Base-by-base conservation (phyloP, 2,888 invertebrate species). In the Cataglyphis livida region DNA sequence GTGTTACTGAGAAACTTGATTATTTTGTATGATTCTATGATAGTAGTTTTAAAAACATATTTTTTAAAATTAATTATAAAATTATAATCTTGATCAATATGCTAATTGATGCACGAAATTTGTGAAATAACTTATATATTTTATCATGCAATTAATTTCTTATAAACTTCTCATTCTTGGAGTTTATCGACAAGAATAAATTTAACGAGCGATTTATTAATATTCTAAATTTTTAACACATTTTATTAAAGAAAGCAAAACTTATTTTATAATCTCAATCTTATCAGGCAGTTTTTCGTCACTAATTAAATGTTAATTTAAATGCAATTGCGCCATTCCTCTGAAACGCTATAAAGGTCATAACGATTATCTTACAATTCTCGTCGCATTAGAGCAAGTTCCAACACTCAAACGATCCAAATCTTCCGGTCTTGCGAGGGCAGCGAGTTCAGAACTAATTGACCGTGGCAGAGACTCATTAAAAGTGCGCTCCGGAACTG, bases 391-490 rank as follows among this genome's bases (percentile, higher is more conserved):
- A 70, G 62, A 57, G 48, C 73, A 65, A 44, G 38, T 66, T 66
- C 70, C 54, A 59, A 44, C 64, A 65, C 28, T 62, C 41, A 54
- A 54, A 65, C 57, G 62, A 68, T 73, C 61, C 81, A 82, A 82
- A 83, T 82, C 81, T 84, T 82, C 54, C 76, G 48, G 66, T 68
- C 59, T 78, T 48, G 51, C 73, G 76, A 78, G 81, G 75, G 48
- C 82, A 64, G 64, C 68, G 54, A 81, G 88, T 85, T 88, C 88
- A 84, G 85, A 88, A 88, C 90, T 92, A 92, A 92, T 92, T 92
- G 92, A 92, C 91, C 91, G 90, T 90, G 89, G 87, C 88, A 75
- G 87, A 85, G 90, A 92, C 92, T 92, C 92, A 91, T 92, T 92
- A 92, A 91, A 91, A 90, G 89, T 89, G 88, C 86, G 83, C 85